Base-by-base conservation (phyloP, 2,113 vertebrate species). In the Ivindomyrus marchei region DNA sequence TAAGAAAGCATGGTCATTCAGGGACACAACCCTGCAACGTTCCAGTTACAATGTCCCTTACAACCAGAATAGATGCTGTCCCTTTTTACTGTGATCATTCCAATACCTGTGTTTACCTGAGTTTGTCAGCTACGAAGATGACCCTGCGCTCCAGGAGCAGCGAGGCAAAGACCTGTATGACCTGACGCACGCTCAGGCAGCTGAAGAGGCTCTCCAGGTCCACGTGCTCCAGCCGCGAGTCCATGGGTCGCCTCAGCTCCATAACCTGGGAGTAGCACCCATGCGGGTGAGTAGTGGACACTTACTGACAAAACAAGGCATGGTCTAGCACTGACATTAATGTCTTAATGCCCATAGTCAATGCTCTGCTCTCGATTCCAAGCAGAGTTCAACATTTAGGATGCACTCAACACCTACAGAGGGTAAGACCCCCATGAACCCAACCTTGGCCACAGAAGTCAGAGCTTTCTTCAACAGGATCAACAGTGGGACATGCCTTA, bases 91-190 rank as follows among this genome's bases (percentile, higher is more conserved):
- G 19, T 21, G 53, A 56, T 56, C 53, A 21, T 56, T 56, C 53
- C 53, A 21, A 56, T 7, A 21, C 3, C 1, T 77, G 70, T 31
- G 13, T 46, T 94, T 91, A 99, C 98, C 98, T 99, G 95, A 99
- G 98, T 93, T 99, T 99, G 92, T 99, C 98, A 2, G 98, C 98
- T 91, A 99, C 97, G 90, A 99, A 99, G 94, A 99, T 98, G 92
- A 99, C 98, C 70, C 98, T 95, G 4, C 98, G 97, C 93, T 99
- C 98, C 93, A 99, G 93, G 90, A 99, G 96, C 92, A 99, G 95
- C 0, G 98, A 99, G 91, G 98, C 98, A 21, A 99, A 99, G 91
- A 99, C 97, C 58, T 97, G 96, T 91, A 98, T 96, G 92, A 99
- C 97, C 94, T 99, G 98, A 49, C 98, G 96, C 66, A 98, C 93